Percentiles rank a stretch among this genome's conserved stretches.
Evolutionary conservation across 2,113 vertebrate genomes (phyloP).

Genomic region (Hucho hucho): DNA sequence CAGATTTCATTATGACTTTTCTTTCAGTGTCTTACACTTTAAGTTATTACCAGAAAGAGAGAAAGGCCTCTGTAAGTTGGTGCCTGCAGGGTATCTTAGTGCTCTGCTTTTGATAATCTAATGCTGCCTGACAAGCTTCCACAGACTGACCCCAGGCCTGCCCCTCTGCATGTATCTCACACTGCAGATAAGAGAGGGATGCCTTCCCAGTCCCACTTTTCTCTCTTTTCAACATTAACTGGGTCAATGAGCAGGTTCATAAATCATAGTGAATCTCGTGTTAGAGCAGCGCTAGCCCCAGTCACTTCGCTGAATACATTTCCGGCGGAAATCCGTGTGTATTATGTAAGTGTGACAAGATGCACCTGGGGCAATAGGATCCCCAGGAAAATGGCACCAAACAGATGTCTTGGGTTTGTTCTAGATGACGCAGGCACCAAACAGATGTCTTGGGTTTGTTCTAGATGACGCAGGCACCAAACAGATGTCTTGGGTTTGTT

Average conservation of each 20-base stretch:
- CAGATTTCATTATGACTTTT: constrained; percentile 29
- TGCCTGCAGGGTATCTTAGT: constrained; percentile 26
- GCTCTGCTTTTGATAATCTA: constrained; percentile 38
- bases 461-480: constrained; percentile 46
- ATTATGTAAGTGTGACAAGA: constrained; percentile 64
- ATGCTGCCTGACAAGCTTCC: constrained; percentile 26
- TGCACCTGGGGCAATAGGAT: constrained; percentile 65
- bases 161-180: constrained; percentile 37
- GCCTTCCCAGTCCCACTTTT: constrained; percentile 46
- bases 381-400: constrained; percentile 51
- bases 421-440: constrained; percentile 48
- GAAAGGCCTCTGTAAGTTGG: constrained; percentile 8
- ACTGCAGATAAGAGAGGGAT: constrained; percentile 39
- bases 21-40: constrained; percentile 25
- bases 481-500: no score
- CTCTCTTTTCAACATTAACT: constrained; percentile 67
- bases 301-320: constrained; percentile 70
- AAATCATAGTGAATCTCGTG: constrained; percentile 76
- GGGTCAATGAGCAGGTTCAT: constrained; percentile 79
- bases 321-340: constrained; percentile 58
- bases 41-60: constrained; percentile 7
- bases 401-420: no score
- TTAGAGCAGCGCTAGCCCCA: constrained; percentile 61
- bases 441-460: constrained; percentile 51
- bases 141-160: constrained; percentile 38